Percentiles rank a stretch among this genome's conserved stretches.
phyloP scores from a whole-genome alignment of 2,797 vertebrate species.

The Molossus molossus region DNA sequence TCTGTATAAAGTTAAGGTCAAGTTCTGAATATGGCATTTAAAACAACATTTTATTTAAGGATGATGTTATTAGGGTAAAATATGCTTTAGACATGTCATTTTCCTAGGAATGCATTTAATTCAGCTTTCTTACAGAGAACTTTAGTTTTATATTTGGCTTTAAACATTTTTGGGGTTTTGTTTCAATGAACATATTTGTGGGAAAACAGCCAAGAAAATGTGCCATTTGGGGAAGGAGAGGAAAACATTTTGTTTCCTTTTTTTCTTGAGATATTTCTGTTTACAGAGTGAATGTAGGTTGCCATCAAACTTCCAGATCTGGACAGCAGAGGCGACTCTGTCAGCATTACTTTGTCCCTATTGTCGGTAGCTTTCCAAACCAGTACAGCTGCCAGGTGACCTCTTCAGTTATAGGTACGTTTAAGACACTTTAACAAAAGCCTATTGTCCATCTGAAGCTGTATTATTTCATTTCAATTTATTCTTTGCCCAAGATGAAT shows the following conservation, averaged over 20 bases:
- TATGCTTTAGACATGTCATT: neutral
- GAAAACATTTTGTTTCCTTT: slow-evolving; percentile 66
- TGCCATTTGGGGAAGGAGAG: slow-evolving; percentile 53
- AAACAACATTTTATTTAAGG: slow-evolving; percentile 5
- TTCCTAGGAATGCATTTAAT: slow-evolving; percentile 7
- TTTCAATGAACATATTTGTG: slow-evolving; percentile 78
- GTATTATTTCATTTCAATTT: slow-evolving; percentile 44
- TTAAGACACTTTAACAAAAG: slow-evolving; percentile 65
- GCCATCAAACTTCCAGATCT: slow-evolving; percentile 45
- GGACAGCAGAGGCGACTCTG: slow-evolving; percentile 57
- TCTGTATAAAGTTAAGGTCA: slow-evolving; percentile 27
- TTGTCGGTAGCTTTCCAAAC: slow-evolving; percentile 61
- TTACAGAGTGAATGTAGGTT: slow-evolving; percentile 48
- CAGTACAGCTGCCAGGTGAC: slow-evolving; percentile 12
- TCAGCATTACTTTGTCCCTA: slow-evolving; percentile 40
- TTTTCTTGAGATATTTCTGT: slow-evolving; percentile 62
- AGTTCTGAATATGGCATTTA: slow-evolving; percentile 42
- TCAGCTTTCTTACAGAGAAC: slow-evolving; percentile 46
- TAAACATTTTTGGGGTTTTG: slow-evolving; percentile 69
- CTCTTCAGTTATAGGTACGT: slow-evolving; percentile 20
- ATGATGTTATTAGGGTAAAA: neutral
- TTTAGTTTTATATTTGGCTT: slow-evolving; percentile 60
- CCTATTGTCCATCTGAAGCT: slow-evolving; percentile 23
- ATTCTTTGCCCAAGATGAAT: slow-evolving; percentile 33
- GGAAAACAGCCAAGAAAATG: slow-evolving; percentile 70